phyloP scores from a whole-genome alignment of 2,113 vertebrate species.

The Nycticebus coucang region DNA sequence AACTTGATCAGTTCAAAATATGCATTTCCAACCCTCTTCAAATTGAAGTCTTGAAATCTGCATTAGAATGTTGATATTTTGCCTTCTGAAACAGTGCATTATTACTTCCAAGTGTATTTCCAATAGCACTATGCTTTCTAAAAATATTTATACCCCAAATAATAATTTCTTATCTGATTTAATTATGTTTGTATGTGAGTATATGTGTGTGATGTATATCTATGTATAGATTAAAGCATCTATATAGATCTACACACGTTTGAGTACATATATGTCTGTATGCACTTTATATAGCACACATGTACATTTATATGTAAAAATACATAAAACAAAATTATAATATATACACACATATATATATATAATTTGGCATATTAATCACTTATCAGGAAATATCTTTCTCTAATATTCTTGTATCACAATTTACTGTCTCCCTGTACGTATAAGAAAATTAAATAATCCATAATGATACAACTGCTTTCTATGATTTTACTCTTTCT shows the following conservation, averaged over 20 bases:
- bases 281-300: background rate
- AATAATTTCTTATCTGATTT: background rate
- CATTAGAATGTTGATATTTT: conserved; percentile 26
- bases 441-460: background rate
- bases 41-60: background rate
- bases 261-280: background rate
- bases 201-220: background rate
- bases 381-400: background rate
- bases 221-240: background rate
- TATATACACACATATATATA: background rate
- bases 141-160: background rate
- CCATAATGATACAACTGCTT: background rate
- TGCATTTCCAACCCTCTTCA: conserved; percentile 24
- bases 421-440: background rate
- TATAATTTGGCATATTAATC: background rate
- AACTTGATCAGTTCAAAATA: background rate
- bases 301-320: background rate
- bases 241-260: background rate
- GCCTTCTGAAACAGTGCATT: background rate
- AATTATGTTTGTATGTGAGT: background rate
- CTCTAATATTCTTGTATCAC: background rate
- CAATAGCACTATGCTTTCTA: background rate
- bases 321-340: background rate
- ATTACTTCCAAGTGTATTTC: background rate
- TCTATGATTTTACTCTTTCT: background rate